Percentiles rank a stretch among this genome's conserved stretches.
phyloP scores from a whole-genome alignment of 1,140 invertebrate species.

The Venturia canescens region DNA sequence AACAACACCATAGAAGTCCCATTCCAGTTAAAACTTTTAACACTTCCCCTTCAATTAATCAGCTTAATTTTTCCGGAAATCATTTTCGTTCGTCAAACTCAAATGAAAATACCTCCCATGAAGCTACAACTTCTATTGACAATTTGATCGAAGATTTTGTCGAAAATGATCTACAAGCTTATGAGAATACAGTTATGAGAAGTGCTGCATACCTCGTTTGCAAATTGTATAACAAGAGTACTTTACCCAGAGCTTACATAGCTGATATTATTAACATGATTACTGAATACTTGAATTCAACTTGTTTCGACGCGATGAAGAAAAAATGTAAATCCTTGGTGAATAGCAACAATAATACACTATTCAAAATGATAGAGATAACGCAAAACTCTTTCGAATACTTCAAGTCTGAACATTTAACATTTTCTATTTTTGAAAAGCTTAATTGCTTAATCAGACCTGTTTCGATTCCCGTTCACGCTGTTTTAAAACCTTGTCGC shows the following conservation, averaged over 20 bases:
- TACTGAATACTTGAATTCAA: constrained; percentile 14
- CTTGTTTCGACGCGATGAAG: background rate
- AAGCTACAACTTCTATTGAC: background rate
- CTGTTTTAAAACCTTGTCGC: constrained; percentile 13
- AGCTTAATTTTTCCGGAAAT: background rate
- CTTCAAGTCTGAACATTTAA: constrained; percentile 30
- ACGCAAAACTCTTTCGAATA: constrained; percentile 28
- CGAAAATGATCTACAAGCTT: background rate
- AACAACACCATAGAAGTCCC: constrained; percentile 14
- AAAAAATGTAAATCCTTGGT: constrained; percentile 11
- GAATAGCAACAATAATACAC: constrained; percentile 15
- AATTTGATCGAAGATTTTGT: background rate
- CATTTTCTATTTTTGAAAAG: constrained; percentile 23
- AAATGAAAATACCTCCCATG: background rate
- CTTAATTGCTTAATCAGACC: constrained; percentile 32
- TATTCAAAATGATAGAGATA: constrained; percentile 9
- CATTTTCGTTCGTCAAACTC: background rate
- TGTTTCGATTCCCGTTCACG: constrained; percentile 14
- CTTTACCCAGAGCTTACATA: background rate
- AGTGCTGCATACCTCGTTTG: constrained; percentile 9
- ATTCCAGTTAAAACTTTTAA: background rate
- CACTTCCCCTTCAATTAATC: background rate
- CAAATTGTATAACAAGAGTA: constrained; percentile 10
- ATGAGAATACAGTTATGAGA: background rate
- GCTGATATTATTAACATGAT: background rate